Base-by-base conservation (phyloP, 2,113 vertebrate species). In the Pyrgilauda ruficollis region DNA sequence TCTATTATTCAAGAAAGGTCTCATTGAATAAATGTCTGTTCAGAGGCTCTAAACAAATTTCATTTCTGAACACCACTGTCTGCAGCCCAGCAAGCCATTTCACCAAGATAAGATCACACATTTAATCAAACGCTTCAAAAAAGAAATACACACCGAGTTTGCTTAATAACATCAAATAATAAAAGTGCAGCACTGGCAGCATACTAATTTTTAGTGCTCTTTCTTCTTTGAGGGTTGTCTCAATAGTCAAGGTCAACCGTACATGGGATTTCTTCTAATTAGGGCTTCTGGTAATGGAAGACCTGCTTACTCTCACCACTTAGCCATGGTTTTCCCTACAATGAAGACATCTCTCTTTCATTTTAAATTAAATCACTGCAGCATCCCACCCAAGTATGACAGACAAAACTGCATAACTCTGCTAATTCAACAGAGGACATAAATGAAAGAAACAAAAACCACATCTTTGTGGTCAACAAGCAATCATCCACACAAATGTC, bases 21-120 rank as follows among this genome's bases (percentile, higher is more conserved):
- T 97, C 95, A 95, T 69, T 96, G 97, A 98, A 98, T 97, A 97
- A 98, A 97, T 94, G 96, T 96, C 98, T 97, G 95, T 97, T 98
- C 93, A 90, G 92, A 97, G 94, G 86, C 96, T 95, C 96, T 97
- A 97, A 97, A 97, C 96, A 98, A 98, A 98, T 98, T 98, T 98
- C 96, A 97, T 98, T 98, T 98, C 96, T 96, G 94, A 97, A 96
- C 87, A 97, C 94, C 91, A 96, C 95, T 93, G 93, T 96, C 97
- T 96, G 97, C 91, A 95, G 92, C 96, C 95, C 97, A 98, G 97
- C 94, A 64, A 95, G 96, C 95, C 96, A 92, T 96, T 98, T 97
- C 95, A 90, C 89, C 84, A 95, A 96, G 97, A 97, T 97, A 97
- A 96, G 86, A 98, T 98, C 97, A 96, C 96, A 98, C 90, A 96